phyloP scores from a whole-genome alignment of 2,797 vertebrate species.

The Sebastes minor region DNA sequence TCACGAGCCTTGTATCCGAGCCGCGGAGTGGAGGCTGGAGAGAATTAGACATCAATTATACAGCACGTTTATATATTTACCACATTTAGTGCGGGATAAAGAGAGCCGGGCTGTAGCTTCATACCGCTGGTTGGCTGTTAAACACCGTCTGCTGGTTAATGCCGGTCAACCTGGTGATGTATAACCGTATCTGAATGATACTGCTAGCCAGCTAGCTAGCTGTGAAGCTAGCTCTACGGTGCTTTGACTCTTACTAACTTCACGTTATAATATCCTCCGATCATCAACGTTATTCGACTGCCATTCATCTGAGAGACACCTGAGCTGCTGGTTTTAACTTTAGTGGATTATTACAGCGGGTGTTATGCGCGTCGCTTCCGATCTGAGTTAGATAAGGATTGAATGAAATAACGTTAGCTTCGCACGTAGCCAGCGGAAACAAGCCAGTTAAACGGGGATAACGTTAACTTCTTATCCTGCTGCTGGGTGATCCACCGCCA shows the following conservation, averaged over 20 bases:
- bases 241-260: slow-evolving; percentile 70
- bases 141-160: slow-evolving; percentile 3
- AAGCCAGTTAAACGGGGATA: slow-evolving; percentile 63
- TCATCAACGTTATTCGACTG: not conserved
- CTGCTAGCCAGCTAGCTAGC: slow-evolving; percentile 81
- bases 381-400: slow-evolving; percentile 65
- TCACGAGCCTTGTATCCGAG: slow-evolving; percentile 79
- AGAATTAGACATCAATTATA: slow-evolving; percentile 57
- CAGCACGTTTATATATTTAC: slow-evolving; percentile 21
- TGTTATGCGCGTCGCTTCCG: slow-evolving; percentile 28
- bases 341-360: not conserved
- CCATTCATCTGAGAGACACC: not conserved
- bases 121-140: not conserved
- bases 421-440: slow-evolving; percentile 71
- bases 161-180: slow-evolving; percentile 66
- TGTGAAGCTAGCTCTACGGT: slow-evolving; percentile 76
- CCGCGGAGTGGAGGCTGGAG: slow-evolving; percentile 54
- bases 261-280: slow-evolving; percentile 27
- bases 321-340: not conserved
- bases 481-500: slow-evolving; percentile 36
- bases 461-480: slow-evolving; percentile 42
- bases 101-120: not conserved
- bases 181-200: slow-evolving; percentile 70
- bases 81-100: not conserved
- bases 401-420: slow-evolving; percentile 81